Percentiles rank a stretch among this genome's conserved stretches.
These are phyloP conservation scores for Sebastes minor DNA, from an alignment of 2,797 vertebrate genomes.

Conservation along the genomic window DNA sequence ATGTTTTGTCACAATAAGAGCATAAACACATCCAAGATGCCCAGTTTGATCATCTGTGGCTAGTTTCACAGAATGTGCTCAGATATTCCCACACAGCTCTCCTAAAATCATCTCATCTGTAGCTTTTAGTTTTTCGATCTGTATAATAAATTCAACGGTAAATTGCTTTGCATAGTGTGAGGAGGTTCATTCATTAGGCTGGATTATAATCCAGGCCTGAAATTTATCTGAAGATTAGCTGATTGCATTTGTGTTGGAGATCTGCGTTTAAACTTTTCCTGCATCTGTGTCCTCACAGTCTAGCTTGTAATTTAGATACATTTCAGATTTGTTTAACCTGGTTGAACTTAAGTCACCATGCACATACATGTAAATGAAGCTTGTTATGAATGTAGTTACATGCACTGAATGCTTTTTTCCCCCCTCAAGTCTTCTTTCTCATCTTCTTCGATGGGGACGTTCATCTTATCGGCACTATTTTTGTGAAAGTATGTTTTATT, in stretches of 20 bases:
- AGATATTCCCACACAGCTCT: constrained; percentile 21
- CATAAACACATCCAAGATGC: constrained; percentile 27
- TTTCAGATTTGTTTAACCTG: constrained; percentile 68
- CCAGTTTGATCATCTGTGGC: constrained; percentile 30
- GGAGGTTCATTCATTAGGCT: constrained; percentile 32
- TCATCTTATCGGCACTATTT: constrained; percentile 76
- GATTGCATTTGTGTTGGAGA: constrained; percentile 51
- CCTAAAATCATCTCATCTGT: constrained; percentile 30
- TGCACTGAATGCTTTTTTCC: constrained; percentile 81
- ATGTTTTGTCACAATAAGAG: constrained; percentile 29
- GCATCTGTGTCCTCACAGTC: constrained; percentile 53
- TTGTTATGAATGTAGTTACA: constrained; percentile 87
- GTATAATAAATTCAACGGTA: constrained; percentile 47
- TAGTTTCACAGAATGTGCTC: constrained; percentile 32
- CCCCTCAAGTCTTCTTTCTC: constrained; percentile 48
- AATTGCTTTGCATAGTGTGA: constrained; percentile 43
- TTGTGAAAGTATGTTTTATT: constrained; percentile 74
- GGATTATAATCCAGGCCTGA: constrained; percentile 40
- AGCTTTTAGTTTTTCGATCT: constrained; percentile 41
- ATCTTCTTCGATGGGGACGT: constrained; percentile 47
- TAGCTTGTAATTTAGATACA: constrained; percentile 44
- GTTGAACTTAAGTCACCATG: constrained; percentile 67
- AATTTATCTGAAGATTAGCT: constrained; percentile 39
- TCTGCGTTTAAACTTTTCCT: constrained; percentile 49
- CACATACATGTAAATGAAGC: constrained; percentile 80